Evolutionary conservation across 2,113 vertebrate genomes (phyloP).

Genomic region (Sceloporus undulatus): DNA sequence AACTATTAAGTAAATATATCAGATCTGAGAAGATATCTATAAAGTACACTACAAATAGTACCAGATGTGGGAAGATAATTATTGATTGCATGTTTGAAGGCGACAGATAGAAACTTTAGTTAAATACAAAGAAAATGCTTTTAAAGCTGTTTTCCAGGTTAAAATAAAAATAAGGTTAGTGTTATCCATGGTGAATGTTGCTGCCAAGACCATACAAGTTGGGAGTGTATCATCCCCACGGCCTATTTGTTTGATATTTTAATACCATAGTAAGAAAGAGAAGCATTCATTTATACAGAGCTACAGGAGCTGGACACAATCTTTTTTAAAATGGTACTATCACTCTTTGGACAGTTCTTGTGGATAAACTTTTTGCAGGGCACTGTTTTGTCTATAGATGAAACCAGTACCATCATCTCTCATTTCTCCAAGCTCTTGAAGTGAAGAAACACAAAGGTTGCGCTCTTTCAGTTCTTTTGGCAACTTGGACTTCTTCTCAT

Average conservation of each 20-base stretch:
- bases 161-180: background rate
- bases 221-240: background rate
- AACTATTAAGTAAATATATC: too few species aligned
- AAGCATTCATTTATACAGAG: background rate
- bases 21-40: too few species aligned
- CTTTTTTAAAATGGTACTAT: background rate
- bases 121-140: background rate
- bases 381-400: slow-evolving; percentile 82
- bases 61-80: too few species aligned
- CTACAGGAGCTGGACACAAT: background rate
- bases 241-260: slow-evolving; percentile 14
- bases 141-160: background rate
- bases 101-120: background rate
- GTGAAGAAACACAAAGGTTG: slow-evolving; percentile 84
- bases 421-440: slow-evolving; percentile 84
- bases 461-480: slow-evolving; percentile 83
- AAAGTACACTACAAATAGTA: too few species aligned
- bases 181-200: background rate
- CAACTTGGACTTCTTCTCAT: slow-evolving; percentile 80
- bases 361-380: slow-evolving; percentile 55
- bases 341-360: slow-evolving; percentile 42
- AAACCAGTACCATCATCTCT: slow-evolving; percentile 79
- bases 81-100: background rate
- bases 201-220: background rate
- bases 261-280: background rate